These are phyloP conservation scores for Cavia porcellus DNA, from an alignment of 2,113 vertebrate genomes.

Conservation along the genomic window DNA sequence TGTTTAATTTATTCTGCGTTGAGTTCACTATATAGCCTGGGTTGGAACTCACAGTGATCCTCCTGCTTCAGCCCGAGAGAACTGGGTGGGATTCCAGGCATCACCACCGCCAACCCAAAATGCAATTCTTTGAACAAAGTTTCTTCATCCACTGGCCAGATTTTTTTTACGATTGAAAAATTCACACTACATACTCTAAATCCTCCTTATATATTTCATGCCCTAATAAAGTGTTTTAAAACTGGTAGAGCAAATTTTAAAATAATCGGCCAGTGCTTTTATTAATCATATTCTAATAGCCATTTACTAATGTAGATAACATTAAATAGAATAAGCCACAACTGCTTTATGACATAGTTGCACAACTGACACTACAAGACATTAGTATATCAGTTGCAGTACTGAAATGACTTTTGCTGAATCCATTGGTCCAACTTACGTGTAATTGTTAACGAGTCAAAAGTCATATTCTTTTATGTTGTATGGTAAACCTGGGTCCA, in stretches of 20 bases:
- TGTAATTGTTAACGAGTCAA: not conserved
- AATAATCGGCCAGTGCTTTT: slow-evolving; percentile 7
- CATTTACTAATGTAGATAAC: not conserved
- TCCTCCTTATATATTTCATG: not conserved
- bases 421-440: not conserved
- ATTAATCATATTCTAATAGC: not conserved
- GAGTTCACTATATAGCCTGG: no score
- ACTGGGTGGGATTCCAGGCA: no score
- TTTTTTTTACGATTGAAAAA: not conserved
- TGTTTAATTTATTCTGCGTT: no score
- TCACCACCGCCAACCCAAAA: not conserved
- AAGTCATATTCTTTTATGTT: not conserved
- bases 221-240: slow-evolving; percentile 24
- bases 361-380: not conserved
- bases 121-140: not conserved
- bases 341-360: not conserved
- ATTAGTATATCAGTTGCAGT: not conserved
- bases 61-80: no score
- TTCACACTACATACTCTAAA: not conserved
- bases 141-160: not conserved
- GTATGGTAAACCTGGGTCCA: not conserved
- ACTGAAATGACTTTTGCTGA: not conserved
- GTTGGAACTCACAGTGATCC: no score
- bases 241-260: not conserved
- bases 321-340: not conserved